A percentile compares a stretch with the other conserved stretches of the same genome.
Evolutionary conservation across 1,140 invertebrate species (phyloP).

Genomic region (Anastrepha ludens): DNA sequence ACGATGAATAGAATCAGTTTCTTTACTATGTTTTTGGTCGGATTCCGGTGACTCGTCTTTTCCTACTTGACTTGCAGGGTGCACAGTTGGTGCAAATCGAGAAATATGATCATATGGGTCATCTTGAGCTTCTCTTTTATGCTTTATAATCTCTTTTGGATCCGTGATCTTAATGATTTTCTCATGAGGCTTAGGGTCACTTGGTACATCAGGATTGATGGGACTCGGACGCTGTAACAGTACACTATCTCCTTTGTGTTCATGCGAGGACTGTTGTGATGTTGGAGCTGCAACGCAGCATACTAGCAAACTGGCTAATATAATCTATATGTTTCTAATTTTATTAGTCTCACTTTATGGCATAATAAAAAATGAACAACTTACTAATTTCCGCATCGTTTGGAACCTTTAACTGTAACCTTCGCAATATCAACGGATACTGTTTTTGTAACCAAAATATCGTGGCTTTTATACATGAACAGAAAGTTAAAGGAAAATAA

Average conservation of each 20-base stretch:
- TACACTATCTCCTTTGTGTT: conserved; percentile 46
- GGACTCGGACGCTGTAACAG: conserved; percentile 54
- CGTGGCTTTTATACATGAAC: conserved; percentile 20
- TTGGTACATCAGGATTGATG: conserved; percentile 55
- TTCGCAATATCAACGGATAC: conserved; percentile 29
- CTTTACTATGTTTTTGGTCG: neutral
- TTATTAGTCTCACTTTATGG: neutral
- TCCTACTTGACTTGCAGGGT: conserved; percentile 12
- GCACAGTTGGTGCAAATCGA: neutral
- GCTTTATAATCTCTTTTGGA: conserved; percentile 47
- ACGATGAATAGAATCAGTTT: conserved; percentile 9
- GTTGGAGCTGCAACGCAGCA: conserved; percentile 48
- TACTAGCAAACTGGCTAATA: conserved; percentile 36
- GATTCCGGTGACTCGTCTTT: neutral
- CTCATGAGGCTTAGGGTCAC: conserved; percentile 54
- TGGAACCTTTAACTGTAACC: neutral
- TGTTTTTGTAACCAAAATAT: neutral
- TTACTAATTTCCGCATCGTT: conserved; percentile 52
- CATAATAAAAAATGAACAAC: neutral
- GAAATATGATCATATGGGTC: conserved; percentile 31
- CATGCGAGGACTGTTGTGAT: neutral
- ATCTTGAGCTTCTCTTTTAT: conserved; percentile 48
- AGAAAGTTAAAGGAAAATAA: conserved; percentile 4
- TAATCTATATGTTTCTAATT: conserved; percentile 26
- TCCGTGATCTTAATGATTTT: conserved; percentile 58